Conservation (phyloP, 2,797 vertebrate species). For the Tenualosa ilisha region DNA sequence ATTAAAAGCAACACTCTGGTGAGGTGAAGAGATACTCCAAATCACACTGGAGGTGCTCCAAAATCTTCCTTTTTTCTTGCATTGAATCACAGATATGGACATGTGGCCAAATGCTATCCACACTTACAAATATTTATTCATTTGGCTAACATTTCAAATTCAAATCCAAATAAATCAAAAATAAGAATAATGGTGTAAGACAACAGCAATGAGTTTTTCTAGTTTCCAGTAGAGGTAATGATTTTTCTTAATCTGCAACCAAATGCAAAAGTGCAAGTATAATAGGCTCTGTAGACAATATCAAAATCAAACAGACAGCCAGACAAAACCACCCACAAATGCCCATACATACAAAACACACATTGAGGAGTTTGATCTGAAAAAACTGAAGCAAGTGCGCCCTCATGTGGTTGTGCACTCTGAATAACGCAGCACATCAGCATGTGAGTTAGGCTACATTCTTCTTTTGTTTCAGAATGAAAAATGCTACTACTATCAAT, state of each 20-base stretch:
- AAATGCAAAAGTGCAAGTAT: background rate
- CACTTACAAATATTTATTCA: background rate
- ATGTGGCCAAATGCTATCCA: background rate
- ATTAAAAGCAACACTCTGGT: slow-evolving; percentile 21
- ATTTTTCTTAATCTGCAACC: background rate
- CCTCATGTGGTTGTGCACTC: background rate
- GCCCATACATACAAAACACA: background rate
- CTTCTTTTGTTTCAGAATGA: background rate
- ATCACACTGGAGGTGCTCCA: background rate
- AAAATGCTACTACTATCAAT: background rate
- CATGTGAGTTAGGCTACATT: background rate
- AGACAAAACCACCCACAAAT: background rate
- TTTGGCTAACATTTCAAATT: too few relatives aligned
- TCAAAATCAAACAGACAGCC: background rate
- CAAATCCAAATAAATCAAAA: background rate
- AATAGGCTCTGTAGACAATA: background rate
- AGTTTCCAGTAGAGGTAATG: background rate
- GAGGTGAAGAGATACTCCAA: slow-evolving; percentile 12
- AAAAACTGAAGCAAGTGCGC: slow-evolving; percentile 10
- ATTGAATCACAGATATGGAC: background rate
- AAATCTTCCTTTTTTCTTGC: background rate
- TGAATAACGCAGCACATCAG: background rate
- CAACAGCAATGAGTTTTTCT: background rate
- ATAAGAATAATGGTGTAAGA: background rate
- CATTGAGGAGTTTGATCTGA: background rate